A percentile compares a stretch with the other conserved stretches of the same genome.
phyloP scores from a whole-genome alignment of 2,113 vertebrate species.

The Sminthopsis crassicaudata region DNA sequence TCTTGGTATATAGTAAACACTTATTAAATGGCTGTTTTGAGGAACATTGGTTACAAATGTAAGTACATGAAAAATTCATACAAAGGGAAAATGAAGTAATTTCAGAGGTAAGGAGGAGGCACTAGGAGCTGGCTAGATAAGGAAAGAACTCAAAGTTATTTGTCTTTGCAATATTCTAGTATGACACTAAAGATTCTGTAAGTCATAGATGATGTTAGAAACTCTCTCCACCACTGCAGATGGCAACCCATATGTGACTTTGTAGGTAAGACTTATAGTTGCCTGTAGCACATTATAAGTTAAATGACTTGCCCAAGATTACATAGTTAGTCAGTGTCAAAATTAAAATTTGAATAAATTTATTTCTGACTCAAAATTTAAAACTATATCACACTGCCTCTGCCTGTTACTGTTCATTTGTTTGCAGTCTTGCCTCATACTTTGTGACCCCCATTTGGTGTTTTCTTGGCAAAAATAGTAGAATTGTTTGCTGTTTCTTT shows the following conservation, averaged over 20 bases:
- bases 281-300: not conserved
- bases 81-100: not conserved
- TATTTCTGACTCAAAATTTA: not conserved
- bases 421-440: not conserved
- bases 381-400: not conserved
- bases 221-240: not conserved
- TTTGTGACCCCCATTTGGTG: not conserved
- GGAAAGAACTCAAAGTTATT: not conserved
- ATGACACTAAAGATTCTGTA: not conserved
- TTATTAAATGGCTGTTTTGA: not conserved
- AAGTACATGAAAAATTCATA: not conserved
- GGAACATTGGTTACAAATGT: not conserved
- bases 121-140: not conserved
- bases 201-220: not conserved
- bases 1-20: not conserved
- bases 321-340: not conserved
- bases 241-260: not conserved
- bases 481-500: not conserved
- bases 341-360: not conserved
- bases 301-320: not conserved
- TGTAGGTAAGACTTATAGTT: not conserved
- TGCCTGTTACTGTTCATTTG: not conserved
- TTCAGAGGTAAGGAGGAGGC: not conserved
- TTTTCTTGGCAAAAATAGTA: not conserved
- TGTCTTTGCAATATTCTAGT: not conserved